These are phyloP conservation scores for Andinoacara biseriatus DNA, from an alignment of 2,113 vertebrate genomes.

Conservation along the genomic window DNA sequence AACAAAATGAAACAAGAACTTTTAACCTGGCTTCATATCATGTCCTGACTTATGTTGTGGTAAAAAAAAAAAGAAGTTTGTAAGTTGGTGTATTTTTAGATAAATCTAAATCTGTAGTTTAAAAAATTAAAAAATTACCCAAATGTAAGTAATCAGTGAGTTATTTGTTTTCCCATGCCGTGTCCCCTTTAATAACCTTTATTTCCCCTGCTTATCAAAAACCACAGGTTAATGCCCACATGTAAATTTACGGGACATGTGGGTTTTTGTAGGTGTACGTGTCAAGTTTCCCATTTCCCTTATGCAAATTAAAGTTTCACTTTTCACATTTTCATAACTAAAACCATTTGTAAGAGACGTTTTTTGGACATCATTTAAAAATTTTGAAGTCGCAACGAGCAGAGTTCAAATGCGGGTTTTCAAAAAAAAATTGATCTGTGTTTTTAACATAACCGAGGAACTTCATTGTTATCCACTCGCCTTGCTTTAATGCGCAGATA, in stretches of 20 bases:
- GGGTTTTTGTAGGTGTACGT: constrained; percentile 35
- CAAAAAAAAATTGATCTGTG: not conserved
- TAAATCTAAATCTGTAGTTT: no score
- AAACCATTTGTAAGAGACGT: not conserved
- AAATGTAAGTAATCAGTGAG: not conserved
- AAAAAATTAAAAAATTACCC: not conserved
- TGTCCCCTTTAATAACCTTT: not conserved
- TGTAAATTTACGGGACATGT: constrained; percentile 57
- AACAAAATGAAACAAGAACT: not conserved
- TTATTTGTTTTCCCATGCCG: not conserved
- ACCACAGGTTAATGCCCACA: constrained; percentile 39
- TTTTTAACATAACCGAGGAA: not conserved
- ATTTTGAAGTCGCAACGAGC: not conserved
- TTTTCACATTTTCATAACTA: constrained; percentile 17
- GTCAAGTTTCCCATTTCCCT: constrained; percentile 39
- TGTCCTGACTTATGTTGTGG: not conserved
- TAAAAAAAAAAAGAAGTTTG: not conserved
- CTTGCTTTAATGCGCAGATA: constrained; percentile 1
- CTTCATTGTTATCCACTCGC: not conserved
- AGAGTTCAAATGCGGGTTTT: not conserved
- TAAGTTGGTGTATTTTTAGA: not conserved
- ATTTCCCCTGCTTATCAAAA: not conserved
- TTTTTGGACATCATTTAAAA: not conserved
- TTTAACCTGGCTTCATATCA: not conserved
- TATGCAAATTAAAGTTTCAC: constrained; percentile 54